A percentile compares a stretch with the other conserved stretches of the same genome.
These are phyloP conservation scores for Dryomyza anilis DNA, from an alignment of 2,888 invertebrate species.

Conservation along the genomic window DNA sequence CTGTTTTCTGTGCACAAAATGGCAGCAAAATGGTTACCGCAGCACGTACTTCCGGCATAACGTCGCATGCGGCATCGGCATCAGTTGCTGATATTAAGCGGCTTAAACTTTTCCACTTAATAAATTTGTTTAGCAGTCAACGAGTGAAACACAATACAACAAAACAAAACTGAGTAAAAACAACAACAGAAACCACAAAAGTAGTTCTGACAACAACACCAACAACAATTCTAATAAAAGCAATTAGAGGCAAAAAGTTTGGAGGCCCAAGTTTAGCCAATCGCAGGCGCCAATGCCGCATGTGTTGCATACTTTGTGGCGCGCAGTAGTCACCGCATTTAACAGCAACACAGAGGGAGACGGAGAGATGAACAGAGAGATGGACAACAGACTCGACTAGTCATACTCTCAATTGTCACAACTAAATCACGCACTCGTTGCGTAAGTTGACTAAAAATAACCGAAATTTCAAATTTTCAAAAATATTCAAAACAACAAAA, in stretches of 20 bases:
- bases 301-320: too few species aligned
- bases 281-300: background rate
- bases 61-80: too few species aligned
- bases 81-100: background rate
- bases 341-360: too few species aligned
- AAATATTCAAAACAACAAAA: too few species aligned
- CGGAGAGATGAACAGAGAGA: background rate
- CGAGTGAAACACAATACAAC: background rate
- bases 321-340: too few species aligned
- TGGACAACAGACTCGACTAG: too few species aligned
- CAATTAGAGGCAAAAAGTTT: background rate
- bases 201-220: too few species aligned
- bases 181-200: background rate
- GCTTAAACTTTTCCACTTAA: conserved; percentile 14
- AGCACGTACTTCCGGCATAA: too few species aligned
- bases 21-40: too few species aligned
- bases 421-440: background rate
- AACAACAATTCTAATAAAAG: background rate
- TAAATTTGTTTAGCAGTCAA: conserved; percentile 8
- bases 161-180: background rate
- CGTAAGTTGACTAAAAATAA: too few species aligned
- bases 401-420: background rate
- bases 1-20: too few species aligned
- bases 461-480: too few species aligned
- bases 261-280: background rate